Evolutionary conservation across 2,888 invertebrate genomes (phyloP), one percentile per base, ranked within the genome.

Genomic region (Cosmia trapezina): DNA sequence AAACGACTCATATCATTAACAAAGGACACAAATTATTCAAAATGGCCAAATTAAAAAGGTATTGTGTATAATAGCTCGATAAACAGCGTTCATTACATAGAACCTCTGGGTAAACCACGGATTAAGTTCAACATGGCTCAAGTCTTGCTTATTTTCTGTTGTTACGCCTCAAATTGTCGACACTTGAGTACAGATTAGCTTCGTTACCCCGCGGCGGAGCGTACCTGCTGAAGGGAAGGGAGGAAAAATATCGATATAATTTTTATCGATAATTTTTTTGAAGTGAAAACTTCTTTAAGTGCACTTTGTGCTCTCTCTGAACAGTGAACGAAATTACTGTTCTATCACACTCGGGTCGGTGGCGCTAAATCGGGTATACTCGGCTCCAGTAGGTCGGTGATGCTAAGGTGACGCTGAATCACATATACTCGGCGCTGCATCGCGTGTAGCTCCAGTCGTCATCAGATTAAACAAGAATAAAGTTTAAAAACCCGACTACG

Each of bases 111-210:
- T 84, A 76, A 84, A 80, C 84, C 86, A 37, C 61, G 89, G 92
- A 85, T 94, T 93, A 93, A 93, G 90, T 91, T 91, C 89, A 90
- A 90, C 90, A 90, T 87, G 89, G 90, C 92, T 90, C 89, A 89
- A 91, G 90, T 88, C 91, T 90, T 92, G 94, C 93, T 95, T 96
- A 95, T 96, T 96, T 95, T 94, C 93, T 93, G 95, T 96, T 96
- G 96, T 96, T 96, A 90, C 93, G 92, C 91, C 92, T 94, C 95
- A 95, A 96, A 96, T 96, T 96, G 96, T 96, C 95, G 96, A 95
- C 96, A 96, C 95, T 96, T 92, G 95, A 96, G 94, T 89, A 93
- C 95, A 95, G 96, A 96, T 96, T 96, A 95, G 95, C 96, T 96
- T 96, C 96, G 96, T 96, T 96, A 96, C 94, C 94, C 94, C 91